Evolutionary conservation across 1,140 invertebrate species (phyloP).

Genomic region (Physella acuta): DNA sequence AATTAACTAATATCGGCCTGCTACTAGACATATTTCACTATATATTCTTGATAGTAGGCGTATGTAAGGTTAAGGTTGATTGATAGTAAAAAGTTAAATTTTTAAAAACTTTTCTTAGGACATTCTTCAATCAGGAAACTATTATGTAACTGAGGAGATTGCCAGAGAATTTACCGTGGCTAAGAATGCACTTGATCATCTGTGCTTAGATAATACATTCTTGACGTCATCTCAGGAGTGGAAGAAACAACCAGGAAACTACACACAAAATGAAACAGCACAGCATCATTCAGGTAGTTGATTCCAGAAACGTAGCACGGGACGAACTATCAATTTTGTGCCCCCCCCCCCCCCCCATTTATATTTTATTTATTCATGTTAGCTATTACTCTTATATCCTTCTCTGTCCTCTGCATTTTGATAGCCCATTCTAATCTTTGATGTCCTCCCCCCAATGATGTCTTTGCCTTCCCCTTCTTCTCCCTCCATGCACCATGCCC

Average conservation of each 20-base stretch:
- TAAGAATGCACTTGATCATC: constrained; percentile 50
- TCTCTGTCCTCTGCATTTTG: no score
- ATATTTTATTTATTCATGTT: no score
- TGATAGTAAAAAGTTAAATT: neutral
- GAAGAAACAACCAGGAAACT: constrained; percentile 21
- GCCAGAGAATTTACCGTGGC: constrained; percentile 46
- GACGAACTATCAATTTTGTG: no score
- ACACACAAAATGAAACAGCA: neutral
- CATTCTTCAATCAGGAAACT: constrained; percentile 41
- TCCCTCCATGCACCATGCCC: no score
- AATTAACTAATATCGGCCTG: neutral
- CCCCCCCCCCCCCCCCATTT: no score
- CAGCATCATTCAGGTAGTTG: constrained; percentile 21
- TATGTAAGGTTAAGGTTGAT: neutral
- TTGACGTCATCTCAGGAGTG: constrained; percentile 42
- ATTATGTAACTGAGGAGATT: constrained; percentile 51
- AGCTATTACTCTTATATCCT: no score
- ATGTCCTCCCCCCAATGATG: no score
- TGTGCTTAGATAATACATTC: constrained; percentile 44
- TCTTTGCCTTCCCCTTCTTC: no score
- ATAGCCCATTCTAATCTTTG: no score
- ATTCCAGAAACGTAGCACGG: no score
- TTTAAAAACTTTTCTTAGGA: constrained; percentile 26
- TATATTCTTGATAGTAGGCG: neutral
- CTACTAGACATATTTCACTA: neutral